These are phyloP conservation scores for Trypoxylon attenuatum DNA, from an alignment of 2,888 invertebrate genomes.

Conservation along the genomic window DNA sequence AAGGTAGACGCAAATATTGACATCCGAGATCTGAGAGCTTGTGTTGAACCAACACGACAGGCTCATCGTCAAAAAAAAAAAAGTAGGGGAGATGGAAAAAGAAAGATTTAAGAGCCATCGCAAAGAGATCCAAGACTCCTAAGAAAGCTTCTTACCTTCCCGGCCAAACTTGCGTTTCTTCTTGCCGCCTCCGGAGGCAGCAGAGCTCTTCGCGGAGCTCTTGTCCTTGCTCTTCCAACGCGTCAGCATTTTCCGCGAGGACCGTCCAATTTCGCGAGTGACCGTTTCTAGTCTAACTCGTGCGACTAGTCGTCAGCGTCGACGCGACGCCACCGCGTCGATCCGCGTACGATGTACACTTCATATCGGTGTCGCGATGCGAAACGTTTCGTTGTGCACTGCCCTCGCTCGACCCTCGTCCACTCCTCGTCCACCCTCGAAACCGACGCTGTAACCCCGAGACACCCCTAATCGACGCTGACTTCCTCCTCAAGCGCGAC, in stretches of 20 bases:
- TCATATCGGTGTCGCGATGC: not conserved
- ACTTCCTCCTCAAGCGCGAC: too few relatives aligned
- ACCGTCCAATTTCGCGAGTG: conserved; percentile 50
- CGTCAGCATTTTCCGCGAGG: conserved; percentile 80
- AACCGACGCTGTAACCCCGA: too few relatives aligned
- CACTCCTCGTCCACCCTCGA: too few relatives aligned
- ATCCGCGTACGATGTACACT: conserved; percentile 18
- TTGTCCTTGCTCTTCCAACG: conserved; percentile 92
- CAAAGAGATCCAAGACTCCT: too few relatives aligned
- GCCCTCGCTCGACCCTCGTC: not conserved
- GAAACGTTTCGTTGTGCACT: too few relatives aligned
- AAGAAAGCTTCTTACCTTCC: conserved; percentile 77
- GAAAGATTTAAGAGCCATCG: not conserved
- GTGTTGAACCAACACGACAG: too few relatives aligned
- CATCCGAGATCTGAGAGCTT: too few relatives aligned
- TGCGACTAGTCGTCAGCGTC: conserved; percentile 14
- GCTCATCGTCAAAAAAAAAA: not conserved
- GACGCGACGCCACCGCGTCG: conserved; percentile 34
- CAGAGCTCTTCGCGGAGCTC: conserved; percentile 80
- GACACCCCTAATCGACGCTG: too few relatives aligned
- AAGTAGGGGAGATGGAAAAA: not conserved
- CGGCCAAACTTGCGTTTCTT: conserved; percentile 89
- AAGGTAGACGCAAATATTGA: too few relatives aligned
- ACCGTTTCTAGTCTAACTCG: conserved; percentile 13
- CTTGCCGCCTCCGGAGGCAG: conserved; percentile 79